Evolutionary conservation across 2,797 vertebrate species (phyloP), one percentile per base, ranked within the genome.

Genomic region (Gobionotothen gibberifrons): DNA sequence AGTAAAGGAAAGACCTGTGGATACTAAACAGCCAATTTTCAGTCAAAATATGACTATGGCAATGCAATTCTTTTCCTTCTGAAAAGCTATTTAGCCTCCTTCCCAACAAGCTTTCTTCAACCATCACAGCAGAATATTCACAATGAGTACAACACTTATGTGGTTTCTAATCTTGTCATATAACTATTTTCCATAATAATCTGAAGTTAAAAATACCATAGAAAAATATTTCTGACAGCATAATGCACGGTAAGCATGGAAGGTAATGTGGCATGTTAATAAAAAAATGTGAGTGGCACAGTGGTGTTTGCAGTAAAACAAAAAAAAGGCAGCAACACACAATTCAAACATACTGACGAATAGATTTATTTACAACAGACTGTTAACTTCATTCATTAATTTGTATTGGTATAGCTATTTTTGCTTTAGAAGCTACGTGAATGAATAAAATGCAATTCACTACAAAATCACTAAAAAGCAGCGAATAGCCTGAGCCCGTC

Each of bases 381-480:
- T 65, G 78, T 73, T 78, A 1, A 39, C 9, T 44, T 70, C 0
- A 17, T 44, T 70, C 0, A 17, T 59, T 63, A 9, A 4, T 69
- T 72, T 71, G 56, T 13, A 73, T 74, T 51, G 16, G 39, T 79
- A 70, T 62, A 65, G 6, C 17, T 46, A 13, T 58, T 71, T 52
- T 43, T 53, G n/a, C 61, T 57, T 22, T 60, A 56, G 44, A 62
- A 22, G 48, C 39, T 47, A 42, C 61, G 75, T 68, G 56, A 64
- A 63, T 56, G 40, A 54, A 72, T 43, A 51, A 21, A 9, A 14
- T 54, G 39, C 40, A 56, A 46, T 52, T 77, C 48, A 79, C 48
- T 60, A 55, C 16, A 26, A 61, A 77, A 46, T 73, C 56, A 84
- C 73, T 11, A 22, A 15, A 78, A 78, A 69, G 76, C 75, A 76